Base-by-base conservation (phyloP, 2,797 vertebrate species). In the Philypnodon macrostomus region DNA sequence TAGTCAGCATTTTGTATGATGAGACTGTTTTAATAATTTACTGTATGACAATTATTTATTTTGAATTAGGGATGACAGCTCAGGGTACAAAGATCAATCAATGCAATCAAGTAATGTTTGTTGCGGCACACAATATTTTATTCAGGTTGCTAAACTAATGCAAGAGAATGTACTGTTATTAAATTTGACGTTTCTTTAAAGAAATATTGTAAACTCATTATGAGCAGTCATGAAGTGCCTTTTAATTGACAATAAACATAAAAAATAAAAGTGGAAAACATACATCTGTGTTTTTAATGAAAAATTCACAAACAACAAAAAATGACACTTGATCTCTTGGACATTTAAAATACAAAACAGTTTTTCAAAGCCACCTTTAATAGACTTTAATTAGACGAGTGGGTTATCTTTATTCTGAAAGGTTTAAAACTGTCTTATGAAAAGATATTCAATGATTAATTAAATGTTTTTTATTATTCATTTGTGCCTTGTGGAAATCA, bases 231-330 rank as follows among this genome's bases (percentile, higher is more conserved):
- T 33, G 1, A 40, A 15, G 14, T 38, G 21, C n/a, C 45, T 67
- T 16, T 14, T 18, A 38, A 37, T 44, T 31, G 41, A 32, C 36
- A 24, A 7, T 0, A 19, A 17, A 4, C 15, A 19, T 38, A 30
- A 54, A 47, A 53, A 50, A 31, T 4, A 40, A 46, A 12, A 51
- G 4, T 40, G 12, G 47, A 53, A 26, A 36, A 34, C 29, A 56
- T 42, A 74, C 12, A 62, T 53, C 27, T 47, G 33, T 48, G 31
- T 73, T 29, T 84, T 85, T 78, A 84, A 82, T 78, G 58, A 72
- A 71, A 83, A 76, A 71, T 23, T 17, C 50, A 36, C 75, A 16
- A 51, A 58, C n/a, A 66, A 70, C 52, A 66, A 37, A 63, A 66
- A 55, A 58, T 48, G 61, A 79, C 72, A 81, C 75, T 66, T 57